These are phyloP conservation scores for Drosophila bifasciata DNA, from an alignment of 1,140 invertebrate genomes.

Conservation along the genomic window DNA sequence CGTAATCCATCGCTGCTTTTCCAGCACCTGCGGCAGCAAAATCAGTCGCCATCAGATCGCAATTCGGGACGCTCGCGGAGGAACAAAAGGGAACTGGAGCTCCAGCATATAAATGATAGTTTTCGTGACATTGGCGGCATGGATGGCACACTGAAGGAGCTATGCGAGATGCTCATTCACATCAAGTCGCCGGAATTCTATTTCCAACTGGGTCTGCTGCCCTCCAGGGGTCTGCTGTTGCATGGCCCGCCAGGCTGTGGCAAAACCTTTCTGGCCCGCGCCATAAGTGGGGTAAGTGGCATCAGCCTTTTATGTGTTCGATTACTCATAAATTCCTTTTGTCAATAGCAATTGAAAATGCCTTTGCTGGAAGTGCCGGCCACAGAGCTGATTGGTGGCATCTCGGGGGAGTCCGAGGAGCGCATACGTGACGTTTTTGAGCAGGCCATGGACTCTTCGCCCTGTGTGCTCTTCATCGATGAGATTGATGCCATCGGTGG, in stretches of 20 bases:
- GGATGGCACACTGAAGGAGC: conserved; percentile 89
- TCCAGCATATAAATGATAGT: conserved; percentile 75
- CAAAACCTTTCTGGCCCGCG: conserved; percentile 90
- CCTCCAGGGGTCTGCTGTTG: conserved; percentile 91
- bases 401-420: conserved; percentile 98
- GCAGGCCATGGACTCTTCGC: conserved; percentile 89
- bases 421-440: conserved; percentile 96
- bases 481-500: conserved; percentile 96
- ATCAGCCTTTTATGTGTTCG: no score
- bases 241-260: conserved; percentile 70
- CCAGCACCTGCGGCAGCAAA: conserved; percentile 12
- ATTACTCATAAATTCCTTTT: no score
- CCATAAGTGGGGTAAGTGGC: conserved; percentile 93
- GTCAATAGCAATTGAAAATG: conserved; percentile 86
- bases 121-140: conserved; percentile 91
- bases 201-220: conserved; percentile 89
- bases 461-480: conserved; percentile 96
- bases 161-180: conserved; percentile 92
- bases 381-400: conserved; percentile 96
- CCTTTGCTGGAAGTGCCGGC: conserved; percentile 94
- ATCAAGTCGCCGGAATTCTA: conserved; percentile 94
- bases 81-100: conserved; percentile 82
- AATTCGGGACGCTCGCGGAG: conserved; percentile 28
- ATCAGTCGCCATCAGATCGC: background rate
- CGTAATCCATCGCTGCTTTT: conserved; percentile 1